Base-by-base conservation (phyloP, 2,113 vertebrate species). In the Chaetops frenatus region DNA sequence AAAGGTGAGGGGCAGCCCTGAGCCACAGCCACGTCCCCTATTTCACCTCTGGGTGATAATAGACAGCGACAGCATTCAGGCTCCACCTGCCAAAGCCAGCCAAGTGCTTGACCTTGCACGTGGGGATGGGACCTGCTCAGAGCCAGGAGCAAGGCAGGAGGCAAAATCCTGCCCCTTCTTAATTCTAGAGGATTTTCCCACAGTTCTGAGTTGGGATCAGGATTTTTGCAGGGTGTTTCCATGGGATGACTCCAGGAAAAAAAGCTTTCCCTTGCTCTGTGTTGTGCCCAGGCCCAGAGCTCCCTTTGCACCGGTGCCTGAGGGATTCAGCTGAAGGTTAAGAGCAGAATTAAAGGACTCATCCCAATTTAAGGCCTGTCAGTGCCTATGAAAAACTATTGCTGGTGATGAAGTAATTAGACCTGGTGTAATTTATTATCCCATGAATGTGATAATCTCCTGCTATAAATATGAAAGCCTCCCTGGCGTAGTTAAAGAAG, bases 391-490 rank as follows among this genome's bases (percentile, higher is more conserved):
- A 96, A 93, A 95, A 96, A 94, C 93, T 96, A 35, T 69, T 95
- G 91, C 96, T 96, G 91, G 93, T 95, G 94, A 96, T 93, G 91
- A 93, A 95, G 93, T 97, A 97, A 97, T 97, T 96, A 97, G 94
- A 96, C 86, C 94, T 92, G 76, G 25, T 78, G 92, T 96, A 95
- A 97, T 97, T 96, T 97, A 96, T 97, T 97, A 96, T 83, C 72
- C 76, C 67, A 74, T 86, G 94, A 96, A 94, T 11, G 40, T 92
- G 93, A 84, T 96, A 96, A 97, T 97, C 96, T 97, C 92, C 93
- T 90, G 95, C 96, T 96, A 96, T 96, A 97, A 97, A 97, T 97
- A 94, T 84, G 94, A 88, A 95, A 86, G 88, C 79, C 93, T 94
- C 70, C 8, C 92, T 86, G 73, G 90, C 44, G 3, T 77, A 93